Percentiles rank a stretch among this genome's conserved stretches.
Evolutionary conservation across 2,797 vertebrate genomes (phyloP).

Genomic region (Pseudopleuronectes americanus): DNA sequence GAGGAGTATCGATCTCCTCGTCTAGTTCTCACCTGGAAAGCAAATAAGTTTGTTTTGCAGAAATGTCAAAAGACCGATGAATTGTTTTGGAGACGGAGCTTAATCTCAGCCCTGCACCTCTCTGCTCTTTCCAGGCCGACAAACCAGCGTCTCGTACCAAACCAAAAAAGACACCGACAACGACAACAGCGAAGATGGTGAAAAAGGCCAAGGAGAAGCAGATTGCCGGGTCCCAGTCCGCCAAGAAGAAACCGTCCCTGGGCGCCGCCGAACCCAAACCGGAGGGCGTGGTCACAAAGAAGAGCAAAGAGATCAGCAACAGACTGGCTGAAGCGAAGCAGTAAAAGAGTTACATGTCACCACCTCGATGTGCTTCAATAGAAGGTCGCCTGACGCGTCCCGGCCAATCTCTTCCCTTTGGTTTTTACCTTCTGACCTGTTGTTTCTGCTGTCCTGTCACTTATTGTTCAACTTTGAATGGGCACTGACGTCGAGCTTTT

Average conservation of each 20-base stretch:
- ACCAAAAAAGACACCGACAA: constrained; percentile 94
- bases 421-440: constrained; percentile 50
- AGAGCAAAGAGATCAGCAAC: constrained; percentile 98
- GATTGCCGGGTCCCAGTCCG: constrained; percentile 85
- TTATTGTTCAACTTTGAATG: constrained; percentile 55
- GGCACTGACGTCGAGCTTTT: constrained; percentile 63
- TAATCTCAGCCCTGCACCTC: background rate
- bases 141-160: constrained; percentile 91
- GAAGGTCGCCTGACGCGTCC: constrained; percentile 85
- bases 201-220: constrained; percentile 97
- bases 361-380: constrained; percentile 56
- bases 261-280: constrained; percentile 80
- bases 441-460: constrained; percentile 57
- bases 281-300: constrained; percentile 92
- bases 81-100: constrained; percentile 1
- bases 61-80: background rate
- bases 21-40: constrained; percentile 18
- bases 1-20: background rate
- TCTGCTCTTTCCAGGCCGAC: constrained; percentile 84
- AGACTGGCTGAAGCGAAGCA: constrained; percentile 99
- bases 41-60: constrained; percentile 8
- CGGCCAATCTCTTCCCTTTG: constrained; percentile 84
- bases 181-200: constrained; percentile 87
- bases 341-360: constrained; percentile 79
- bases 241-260: constrained; percentile 91